Conservation (phyloP, 2,888 invertebrate species). For the Lithodes maja region DNA sequence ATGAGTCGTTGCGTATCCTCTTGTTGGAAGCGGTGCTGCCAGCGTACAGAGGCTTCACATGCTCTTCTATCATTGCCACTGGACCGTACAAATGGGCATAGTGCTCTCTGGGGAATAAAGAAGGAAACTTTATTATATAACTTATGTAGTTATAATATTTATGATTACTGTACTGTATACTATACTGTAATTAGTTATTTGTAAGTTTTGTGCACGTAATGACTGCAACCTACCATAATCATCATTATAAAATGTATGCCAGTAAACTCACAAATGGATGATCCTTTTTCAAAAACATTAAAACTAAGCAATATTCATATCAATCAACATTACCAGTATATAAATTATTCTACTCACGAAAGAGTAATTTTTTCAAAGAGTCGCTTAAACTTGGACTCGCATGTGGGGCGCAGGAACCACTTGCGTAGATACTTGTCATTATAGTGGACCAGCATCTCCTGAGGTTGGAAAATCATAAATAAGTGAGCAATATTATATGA, state of each 20-base stretch:
- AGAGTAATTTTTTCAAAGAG: conserved; percentile 72
- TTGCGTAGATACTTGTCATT: conserved; percentile 72
- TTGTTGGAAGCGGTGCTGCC: background rate
- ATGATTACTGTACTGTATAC: no score
- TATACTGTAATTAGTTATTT: no score
- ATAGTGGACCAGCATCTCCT: conserved; percentile 72
- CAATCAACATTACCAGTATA: background rate
- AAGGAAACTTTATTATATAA: background rate
- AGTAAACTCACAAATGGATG: background rate
- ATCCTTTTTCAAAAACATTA: no score
- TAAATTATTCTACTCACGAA: conserved; percentile 70
- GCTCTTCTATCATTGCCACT: conserved; percentile 63
- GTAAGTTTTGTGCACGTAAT: no score
- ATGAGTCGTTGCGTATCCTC: background rate
- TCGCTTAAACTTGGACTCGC: conserved; percentile 71
- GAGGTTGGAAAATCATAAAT: background rate
- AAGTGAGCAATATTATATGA: no score
- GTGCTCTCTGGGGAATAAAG: conserved; percentile 50
- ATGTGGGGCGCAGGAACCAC: conserved; percentile 71
- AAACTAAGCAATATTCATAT: background rate
- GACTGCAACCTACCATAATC: no score
- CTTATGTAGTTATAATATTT: background rate
- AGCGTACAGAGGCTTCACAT: conserved; percentile 45
- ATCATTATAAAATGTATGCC: background rate
- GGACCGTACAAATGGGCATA: conserved; percentile 69